Conservation (phyloP, 2,888 invertebrate genomes). For the Stegophylla sp. region DNA sequence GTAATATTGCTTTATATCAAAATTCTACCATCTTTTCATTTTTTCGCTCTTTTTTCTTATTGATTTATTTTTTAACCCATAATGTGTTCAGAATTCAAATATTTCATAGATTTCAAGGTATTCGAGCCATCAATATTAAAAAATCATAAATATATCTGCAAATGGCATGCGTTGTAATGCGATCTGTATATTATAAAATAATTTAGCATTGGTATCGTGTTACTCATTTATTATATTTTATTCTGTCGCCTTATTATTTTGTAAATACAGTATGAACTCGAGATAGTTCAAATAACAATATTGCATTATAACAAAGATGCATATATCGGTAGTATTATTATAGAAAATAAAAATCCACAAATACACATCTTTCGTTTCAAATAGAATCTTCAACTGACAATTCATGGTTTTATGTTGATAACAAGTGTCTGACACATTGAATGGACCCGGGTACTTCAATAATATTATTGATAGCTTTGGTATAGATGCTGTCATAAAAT, state of each 20-base stretch:
- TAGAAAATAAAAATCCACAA: not conserved
- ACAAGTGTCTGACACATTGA: conserved; percentile 7
- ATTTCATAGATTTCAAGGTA: conserved; percentile 18
- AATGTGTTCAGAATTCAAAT: not conserved
- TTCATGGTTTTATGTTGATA: conserved; percentile 1
- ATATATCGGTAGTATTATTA: not conserved
- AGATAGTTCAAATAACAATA: conserved; percentile 4
- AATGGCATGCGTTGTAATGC: not conserved
- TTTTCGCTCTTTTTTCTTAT: too few relatives aligned
- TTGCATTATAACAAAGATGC: conserved; percentile 6
- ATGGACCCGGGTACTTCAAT: not conserved
- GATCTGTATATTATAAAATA: not conserved
- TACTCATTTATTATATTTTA: not conserved
- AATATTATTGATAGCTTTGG: not conserved
- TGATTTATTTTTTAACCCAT: too few relatives aligned
- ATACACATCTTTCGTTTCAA: not conserved
- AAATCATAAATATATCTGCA: not conserved
- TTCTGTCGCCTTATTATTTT: conserved; percentile 28
- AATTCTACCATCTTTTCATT: too few relatives aligned
- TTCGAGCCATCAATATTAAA: not conserved
- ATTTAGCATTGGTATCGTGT: conserved; percentile 9
- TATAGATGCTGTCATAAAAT: not conserved
- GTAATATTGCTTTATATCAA: too few relatives aligned
- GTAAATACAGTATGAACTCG: not conserved
- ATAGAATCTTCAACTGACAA: not conserved